Base-by-base conservation (phyloP, 2,113 vertebrate species). In the Sula dactylatra region DNA sequence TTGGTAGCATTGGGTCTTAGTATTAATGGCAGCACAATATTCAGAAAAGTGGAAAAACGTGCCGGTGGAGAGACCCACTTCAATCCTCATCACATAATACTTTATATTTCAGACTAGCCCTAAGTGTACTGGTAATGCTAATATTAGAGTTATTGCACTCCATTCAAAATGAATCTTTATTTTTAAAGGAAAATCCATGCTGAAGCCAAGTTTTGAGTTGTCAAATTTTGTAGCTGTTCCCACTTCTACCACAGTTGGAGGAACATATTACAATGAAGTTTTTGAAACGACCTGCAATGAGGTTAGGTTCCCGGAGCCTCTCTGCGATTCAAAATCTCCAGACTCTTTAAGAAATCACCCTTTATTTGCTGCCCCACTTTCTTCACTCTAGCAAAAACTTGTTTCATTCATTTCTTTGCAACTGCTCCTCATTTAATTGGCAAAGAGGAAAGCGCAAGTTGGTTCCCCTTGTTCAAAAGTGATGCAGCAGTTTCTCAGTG, bases 221-320 rank as follows among this genome's bases (percentile, higher is more conserved):
- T 90, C 91, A 89, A 24, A 79, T 89, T 80, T 59, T 95, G 89
- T 95, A 92, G 91, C 78, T 85, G 76, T 90, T 97, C 64, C 84
- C 84, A 91, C 73, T 82, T 90, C 70, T 67, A 66, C 78, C 82
- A 70, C 87, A 93, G 78, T 85, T 73, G 81, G 26, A 87, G 78
- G 91, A 96, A 90, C 76, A 62, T 27, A 80, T 65, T 91, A 89
- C 84, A 93, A 79, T 0, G 2, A 89, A 70, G 70, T 69, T 95
- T 94, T 92, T 93, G 88, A 97, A 94, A 91, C 0, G 9, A 82
- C 70, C 61, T 89, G 56, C 34, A 42, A 49, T 52, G 70, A 87
- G 64, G 76, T 89, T 59, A 66, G 38, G 62, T 83, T 93, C 74
- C 73, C 1, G 11, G 73, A 87, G 61, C 50, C 77, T 80, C 16